Evolutionary conservation across 2,888 invertebrate genomes (phyloP).

Genomic region (Lucinisca nassula): DNA sequence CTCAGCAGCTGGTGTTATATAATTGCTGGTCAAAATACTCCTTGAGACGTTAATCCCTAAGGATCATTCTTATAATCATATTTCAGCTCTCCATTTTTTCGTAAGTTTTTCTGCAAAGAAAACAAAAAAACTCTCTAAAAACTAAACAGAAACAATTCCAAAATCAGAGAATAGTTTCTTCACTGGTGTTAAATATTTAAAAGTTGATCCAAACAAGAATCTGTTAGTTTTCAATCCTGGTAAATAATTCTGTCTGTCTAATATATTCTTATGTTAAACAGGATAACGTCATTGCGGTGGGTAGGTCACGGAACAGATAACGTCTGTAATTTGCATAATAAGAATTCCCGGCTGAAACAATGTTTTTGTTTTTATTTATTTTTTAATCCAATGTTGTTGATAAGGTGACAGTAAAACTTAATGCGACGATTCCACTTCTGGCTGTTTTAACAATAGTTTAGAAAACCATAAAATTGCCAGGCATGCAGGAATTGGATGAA

Average conservation of each 20-base stretch:
- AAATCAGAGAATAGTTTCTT: not conserved
- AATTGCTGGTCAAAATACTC: not conserved
- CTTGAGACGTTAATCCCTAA: not conserved
- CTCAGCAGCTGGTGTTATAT: not conserved
- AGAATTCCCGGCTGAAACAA: not conserved
- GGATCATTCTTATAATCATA: not conserved
- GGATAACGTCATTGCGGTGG: conserved; percentile 53
- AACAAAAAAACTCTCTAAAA: not conserved
- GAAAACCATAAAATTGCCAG: not conserved
- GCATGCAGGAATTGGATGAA: not conserved
- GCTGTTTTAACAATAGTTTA: no score
- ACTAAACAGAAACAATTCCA: not conserved
- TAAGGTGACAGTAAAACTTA: no score
- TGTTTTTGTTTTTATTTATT: not conserved
- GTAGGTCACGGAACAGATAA: not conserved
- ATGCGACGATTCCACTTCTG: no score
- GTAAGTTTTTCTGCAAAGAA: not conserved
- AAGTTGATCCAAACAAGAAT: not conserved
- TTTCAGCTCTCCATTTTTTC: not conserved
- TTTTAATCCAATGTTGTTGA: no score
- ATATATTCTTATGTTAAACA: conserved; percentile 65
- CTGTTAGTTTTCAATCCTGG: not conserved
- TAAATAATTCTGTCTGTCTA: conserved; percentile 40
- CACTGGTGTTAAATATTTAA: not conserved
- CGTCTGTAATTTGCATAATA: not conserved